Conservation (phyloP, 1,140 invertebrate species). For the Euwallacea fornicatus region DNA sequence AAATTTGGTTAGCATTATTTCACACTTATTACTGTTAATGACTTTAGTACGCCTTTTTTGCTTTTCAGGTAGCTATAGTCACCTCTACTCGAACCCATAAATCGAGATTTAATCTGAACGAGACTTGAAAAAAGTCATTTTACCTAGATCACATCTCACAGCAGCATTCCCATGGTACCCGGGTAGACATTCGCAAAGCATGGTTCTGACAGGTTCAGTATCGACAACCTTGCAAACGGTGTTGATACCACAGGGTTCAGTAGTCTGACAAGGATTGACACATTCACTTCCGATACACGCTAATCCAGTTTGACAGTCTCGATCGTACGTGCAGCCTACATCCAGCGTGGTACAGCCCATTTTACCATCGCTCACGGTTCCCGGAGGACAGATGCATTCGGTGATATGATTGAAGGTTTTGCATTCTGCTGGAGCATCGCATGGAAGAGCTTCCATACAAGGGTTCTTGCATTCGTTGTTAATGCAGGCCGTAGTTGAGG, state of each 20-base stretch:
- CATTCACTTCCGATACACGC: constrained; percentile 82
- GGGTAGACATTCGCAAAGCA: constrained; percentile 85
- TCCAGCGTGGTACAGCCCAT: constrained; percentile 66
- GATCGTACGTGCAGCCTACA: constrained; percentile 71
- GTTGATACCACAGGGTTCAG: constrained; percentile 79
- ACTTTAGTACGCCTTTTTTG: no score
- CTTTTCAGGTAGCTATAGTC: background rate
- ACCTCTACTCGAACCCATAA: background rate
- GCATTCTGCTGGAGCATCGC: constrained; percentile 71
- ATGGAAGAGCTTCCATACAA: constrained; percentile 67
- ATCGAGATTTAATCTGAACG: background rate
- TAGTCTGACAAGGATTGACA: constrained; percentile 79
- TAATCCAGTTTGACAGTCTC: constrained; percentile 78
- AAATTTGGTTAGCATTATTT: no score
- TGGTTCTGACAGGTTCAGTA: constrained; percentile 79
- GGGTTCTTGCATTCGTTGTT: constrained; percentile 79
- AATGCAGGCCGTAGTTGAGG: constrained; percentile 73
- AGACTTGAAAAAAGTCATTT: constrained; percentile 39
- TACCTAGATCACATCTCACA: constrained; percentile 72
- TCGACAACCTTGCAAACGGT: constrained; percentile 79
- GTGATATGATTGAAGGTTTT: constrained; percentile 73
- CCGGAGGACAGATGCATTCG: constrained; percentile 77
- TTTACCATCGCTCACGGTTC: constrained; percentile 68
- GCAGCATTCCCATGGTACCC: constrained; percentile 82
- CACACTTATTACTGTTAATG: no score